These are phyloP conservation scores for Phoxinus phoxinus DNA, from an alignment of 2,113 vertebrate species.

Conservation along the genomic window DNA sequence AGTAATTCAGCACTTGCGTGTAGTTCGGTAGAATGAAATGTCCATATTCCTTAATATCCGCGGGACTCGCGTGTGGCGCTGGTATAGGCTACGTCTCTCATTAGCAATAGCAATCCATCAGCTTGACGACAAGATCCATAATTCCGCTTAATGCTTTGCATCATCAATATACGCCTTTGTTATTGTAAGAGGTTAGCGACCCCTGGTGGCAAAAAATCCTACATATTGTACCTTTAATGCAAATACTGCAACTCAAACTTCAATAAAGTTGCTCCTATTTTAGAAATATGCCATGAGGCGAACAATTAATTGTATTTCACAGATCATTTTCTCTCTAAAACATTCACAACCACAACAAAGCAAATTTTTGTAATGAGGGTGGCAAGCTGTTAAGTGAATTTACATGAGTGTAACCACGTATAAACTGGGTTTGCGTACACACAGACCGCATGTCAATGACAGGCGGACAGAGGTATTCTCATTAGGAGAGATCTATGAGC, in stretches of 20 bases:
- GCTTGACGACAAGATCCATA: too few species aligned
- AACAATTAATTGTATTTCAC: neutral
- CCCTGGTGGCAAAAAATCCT: too few species aligned
- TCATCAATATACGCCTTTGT: too few species aligned
- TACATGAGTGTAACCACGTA: slow-evolving; percentile 45
- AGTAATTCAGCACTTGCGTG: too few species aligned
- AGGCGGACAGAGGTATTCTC: slow-evolving; percentile 62
- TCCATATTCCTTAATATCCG: too few species aligned
- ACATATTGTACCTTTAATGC: too few species aligned
- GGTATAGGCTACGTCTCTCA: too few species aligned
- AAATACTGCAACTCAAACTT: neutral
- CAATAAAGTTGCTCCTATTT: neutral
- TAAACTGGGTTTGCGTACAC: neutral
- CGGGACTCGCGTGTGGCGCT: too few species aligned
- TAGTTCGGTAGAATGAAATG: too few species aligned
- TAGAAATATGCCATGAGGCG: neutral
- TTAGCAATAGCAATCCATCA: too few species aligned
- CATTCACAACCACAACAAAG: slow-evolving; percentile 7
- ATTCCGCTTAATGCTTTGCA: too few species aligned
- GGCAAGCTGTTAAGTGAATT: slow-evolving; percentile 63
- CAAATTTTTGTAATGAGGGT: slow-evolving; percentile 13
- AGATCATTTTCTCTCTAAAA: neutral
- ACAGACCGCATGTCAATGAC: slow-evolving; percentile 52
- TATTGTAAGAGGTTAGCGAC: too few species aligned
- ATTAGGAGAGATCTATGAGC: slow-evolving; percentile 66